These are phyloP conservation scores for Aproaerema taeniolella DNA, from an alignment of 2,888 invertebrate genomes.

Conservation along the genomic window DNA sequence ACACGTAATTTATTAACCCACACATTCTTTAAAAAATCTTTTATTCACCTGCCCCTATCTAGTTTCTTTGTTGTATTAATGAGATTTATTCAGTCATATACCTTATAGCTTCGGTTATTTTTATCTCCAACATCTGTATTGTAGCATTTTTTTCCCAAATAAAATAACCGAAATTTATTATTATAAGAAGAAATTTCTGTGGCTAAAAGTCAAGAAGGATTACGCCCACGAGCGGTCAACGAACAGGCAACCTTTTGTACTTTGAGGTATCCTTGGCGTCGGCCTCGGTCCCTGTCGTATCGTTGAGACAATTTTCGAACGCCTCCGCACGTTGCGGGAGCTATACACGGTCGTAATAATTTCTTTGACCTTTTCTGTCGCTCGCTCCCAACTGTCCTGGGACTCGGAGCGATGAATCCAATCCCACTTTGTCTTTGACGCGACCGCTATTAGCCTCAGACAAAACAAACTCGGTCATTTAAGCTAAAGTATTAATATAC, in stretches of 20 bases:
- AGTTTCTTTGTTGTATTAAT: slow-evolving; percentile 5
- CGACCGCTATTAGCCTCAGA: slow-evolving; percentile 39
- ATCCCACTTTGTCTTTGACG: slow-evolving; percentile 49
- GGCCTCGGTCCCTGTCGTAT: too few species aligned
- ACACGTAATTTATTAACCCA: slow-evolving; percentile 36
- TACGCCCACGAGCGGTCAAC: slow-evolving; percentile 30
- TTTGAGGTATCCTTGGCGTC: too few species aligned
- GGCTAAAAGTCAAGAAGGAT: too few species aligned
- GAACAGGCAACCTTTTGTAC: slow-evolving; percentile 46
- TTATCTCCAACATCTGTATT: too few species aligned
- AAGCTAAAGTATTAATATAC: slow-evolving; percentile 53
- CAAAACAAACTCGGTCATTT: slow-evolving; percentile 35
- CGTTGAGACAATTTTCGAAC: slow-evolving; percentile 54
- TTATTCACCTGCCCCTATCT: too few species aligned
- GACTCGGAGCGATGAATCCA: slow-evolving; percentile 41
- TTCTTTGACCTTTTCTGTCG: slow-evolving; percentile 56
- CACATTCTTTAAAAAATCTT: too few species aligned
- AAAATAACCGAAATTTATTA: too few species aligned
- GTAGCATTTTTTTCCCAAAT: too few species aligned
- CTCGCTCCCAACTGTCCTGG: slow-evolving; percentile 39
- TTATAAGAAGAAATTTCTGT: too few species aligned
- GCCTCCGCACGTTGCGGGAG: slow-evolving; percentile 48
- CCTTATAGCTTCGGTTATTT: too few species aligned
- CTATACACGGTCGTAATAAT: slow-evolving; percentile 43
- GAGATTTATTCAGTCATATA: not conserved